Base-by-base conservation (phyloP, 2,113 vertebrate genomes). In the Tupaia tana region DNA sequence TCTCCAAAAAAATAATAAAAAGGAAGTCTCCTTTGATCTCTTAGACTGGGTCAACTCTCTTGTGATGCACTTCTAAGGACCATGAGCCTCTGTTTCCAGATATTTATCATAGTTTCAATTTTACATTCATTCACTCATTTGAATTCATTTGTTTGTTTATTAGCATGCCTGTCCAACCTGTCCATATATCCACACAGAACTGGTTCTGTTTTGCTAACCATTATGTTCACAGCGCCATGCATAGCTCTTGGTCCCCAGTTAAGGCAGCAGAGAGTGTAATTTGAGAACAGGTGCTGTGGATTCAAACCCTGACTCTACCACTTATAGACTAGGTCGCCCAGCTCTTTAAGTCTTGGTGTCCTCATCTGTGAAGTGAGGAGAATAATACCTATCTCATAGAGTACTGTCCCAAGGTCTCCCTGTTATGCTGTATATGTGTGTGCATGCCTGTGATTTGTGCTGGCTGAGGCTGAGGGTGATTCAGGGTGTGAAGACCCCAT, bases 301-400 rank as follows among this genome's bases (percentile, higher is more conserved):
- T 56, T 75, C 86, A 86, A 96, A 89, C 43, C 19, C n/a, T 82
- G 67, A 16, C 7, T 77, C 58, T 22, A 27, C 29, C 19, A 11
- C 56, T 56, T 43, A 27, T 24, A 59, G 75, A 29, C 22, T 15
- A 3, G 7, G 59, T 31, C 19, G 52, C 18, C 67, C 24, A 59
- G 9, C 34, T 79, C 31, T 69, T 61, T 19, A 66, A 75, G 3
- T 86, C 54, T 85, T 74, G 16, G 59, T 70, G 82, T 90, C 34
- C 59, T 79, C 43, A 58, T 52, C 29, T 74, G 16, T n/a, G 70
- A 87, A 34, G 10, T 52, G n/a, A 61, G 15, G 73, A 83, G 61
- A 83, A 90, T 43, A 52, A 64, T 18, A 43, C 22, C 15, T 29
- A 58, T 3, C n/a, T 25, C 74, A 63, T 43, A 43, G 43, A 43